Base-by-base conservation (phyloP, 2,888 invertebrate genomes). In the Oxyscelio sp. region DNA sequence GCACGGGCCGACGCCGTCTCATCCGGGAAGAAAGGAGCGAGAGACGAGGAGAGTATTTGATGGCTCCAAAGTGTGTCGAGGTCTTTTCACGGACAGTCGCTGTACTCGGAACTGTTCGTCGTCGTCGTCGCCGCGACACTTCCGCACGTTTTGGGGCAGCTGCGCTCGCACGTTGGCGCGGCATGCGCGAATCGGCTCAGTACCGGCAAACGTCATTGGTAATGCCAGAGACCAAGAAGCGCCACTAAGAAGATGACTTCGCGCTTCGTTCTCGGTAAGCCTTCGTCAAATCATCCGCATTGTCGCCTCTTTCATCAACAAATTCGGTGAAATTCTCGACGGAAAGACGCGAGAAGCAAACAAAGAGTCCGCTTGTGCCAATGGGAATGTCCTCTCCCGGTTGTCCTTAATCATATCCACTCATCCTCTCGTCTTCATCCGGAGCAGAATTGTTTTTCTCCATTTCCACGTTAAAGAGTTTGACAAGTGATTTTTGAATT, bases 81-180 rank as follows among this genome's bases (percentile, higher is more conserved):
- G 94, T 93, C 94, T 94, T 93, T 93, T 93, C 94, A 93, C 92
- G 93, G 93, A 90, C 92, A 93, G 93, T 92, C 90, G 87, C 88
- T 87, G 90, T 89, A 89, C 88, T 89, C 88, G 89, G 83, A 81
- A 80, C 81, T 79, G 86, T 79, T 68, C 43, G 48, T 78, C 58
- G 82, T 77, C 70, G 48, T 78, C 58, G 82, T 73, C 70, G 73
- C 27, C 81, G 82, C 84, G 78, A 84, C 77, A 84, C 77, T 86
- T 86, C 86, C 86, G 86, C 75, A 71, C 73, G 56, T 84, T 75
- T 83, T 50, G 80, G 80, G 40, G 50, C 65, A 43, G 22, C 40
- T 81, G 74, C 70, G 68, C 52, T 50, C 50, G 59, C 66, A n/a
- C 54, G 38, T 31, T 13, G 38, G n/a, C 66, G 71, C 63, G 75